Conservation (phyloP, 2,113 vertebrate genomes). For the Corynorhinus townsendii region DNA sequence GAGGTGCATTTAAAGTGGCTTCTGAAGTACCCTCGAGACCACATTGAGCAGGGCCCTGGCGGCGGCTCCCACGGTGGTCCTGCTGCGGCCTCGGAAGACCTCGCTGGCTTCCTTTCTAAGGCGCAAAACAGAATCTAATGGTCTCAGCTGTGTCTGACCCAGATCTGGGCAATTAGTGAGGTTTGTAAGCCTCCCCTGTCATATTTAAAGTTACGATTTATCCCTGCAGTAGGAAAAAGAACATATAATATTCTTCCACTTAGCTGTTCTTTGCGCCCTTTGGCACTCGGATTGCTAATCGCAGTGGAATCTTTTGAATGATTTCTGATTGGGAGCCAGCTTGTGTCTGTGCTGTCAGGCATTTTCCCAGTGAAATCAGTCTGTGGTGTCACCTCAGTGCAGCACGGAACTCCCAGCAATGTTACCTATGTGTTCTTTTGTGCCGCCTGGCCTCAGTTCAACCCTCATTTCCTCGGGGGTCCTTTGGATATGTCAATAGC, state of each 20-base stretch:
- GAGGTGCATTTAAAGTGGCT: background rate
- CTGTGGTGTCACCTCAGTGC: background rate
- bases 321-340: background rate
- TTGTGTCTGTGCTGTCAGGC: background rate
- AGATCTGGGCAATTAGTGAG: background rate
- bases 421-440: background rate
- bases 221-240: background rate
- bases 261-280: background rate
- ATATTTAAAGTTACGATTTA: background rate
- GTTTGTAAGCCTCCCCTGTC: background rate
- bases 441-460: background rate
- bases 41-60: background rate
- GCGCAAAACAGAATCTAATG: background rate
- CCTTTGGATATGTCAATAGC: background rate
- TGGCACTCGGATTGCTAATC: constrained; percentile 18
- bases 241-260: background rate
- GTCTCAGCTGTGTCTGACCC: background rate
- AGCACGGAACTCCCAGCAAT: background rate
- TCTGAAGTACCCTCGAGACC: background rate
- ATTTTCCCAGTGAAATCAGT: background rate
- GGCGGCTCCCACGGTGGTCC: background rate
- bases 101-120: background rate
- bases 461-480: background rate
- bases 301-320: background rate
- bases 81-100: background rate